These are phyloP conservation scores for Paragorgia papillata DNA, from an alignment of 92 coral and sea anemone genomes.

Conservation along the genomic window DNA sequence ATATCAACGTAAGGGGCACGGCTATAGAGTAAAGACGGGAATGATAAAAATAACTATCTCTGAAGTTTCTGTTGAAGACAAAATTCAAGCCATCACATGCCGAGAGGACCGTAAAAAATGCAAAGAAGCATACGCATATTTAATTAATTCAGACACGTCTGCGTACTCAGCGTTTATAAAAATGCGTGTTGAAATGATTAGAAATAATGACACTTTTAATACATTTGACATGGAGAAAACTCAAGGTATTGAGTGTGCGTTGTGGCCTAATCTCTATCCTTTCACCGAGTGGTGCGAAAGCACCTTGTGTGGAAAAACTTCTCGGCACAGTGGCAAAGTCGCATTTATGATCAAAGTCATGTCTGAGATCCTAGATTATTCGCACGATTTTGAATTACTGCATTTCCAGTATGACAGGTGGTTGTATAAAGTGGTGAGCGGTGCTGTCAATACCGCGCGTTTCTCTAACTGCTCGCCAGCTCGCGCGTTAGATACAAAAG, in stretches of 20 bases:
- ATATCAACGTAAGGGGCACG: too few species aligned
- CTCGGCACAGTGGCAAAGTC: conserved; percentile 30
- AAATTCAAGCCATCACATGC: too few species aligned
- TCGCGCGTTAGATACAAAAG: conserved; percentile 53
- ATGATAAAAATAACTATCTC: too few species aligned
- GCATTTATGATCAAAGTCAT: conserved; percentile 34
- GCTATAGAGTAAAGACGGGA: too few species aligned
- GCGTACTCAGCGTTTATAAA: too few species aligned
- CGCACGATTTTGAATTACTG: conserved; percentile 42
- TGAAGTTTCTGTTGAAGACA: too few species aligned
- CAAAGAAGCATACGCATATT: too few species aligned
- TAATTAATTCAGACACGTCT: too few species aligned
- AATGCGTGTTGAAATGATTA: too few species aligned
- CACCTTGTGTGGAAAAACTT: conserved; percentile 27
- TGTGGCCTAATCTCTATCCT: too few species aligned
- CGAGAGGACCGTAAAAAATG: too few species aligned
- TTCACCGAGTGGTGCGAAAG: conserved; percentile 54
- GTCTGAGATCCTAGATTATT: conserved; percentile 20
- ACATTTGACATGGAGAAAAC: background rate
- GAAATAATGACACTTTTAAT: background rate
- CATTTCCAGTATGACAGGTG: conserved; percentile 67
- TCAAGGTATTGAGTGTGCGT: conserved; percentile 43
- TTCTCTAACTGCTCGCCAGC: conserved; percentile 44
- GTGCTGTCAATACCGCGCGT: conserved; percentile 47
- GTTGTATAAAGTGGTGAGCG: conserved; percentile 56